phyloP scores from a whole-genome alignment of 1,140 invertebrate species.

The Drosophila lacteicornis region DNA sequence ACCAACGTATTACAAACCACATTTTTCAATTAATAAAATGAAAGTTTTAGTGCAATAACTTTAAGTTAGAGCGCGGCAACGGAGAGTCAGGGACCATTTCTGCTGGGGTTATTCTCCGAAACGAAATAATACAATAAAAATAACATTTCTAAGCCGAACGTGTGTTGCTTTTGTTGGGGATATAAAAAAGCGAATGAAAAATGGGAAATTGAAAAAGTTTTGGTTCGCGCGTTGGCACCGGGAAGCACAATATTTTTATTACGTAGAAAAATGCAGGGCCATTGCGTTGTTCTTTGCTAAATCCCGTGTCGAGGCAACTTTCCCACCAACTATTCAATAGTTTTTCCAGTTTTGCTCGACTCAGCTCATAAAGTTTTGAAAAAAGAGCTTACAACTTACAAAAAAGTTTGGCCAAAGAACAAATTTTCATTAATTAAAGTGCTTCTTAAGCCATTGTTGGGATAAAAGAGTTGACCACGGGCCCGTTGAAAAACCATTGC shows the following conservation, averaged over 20 bases:
- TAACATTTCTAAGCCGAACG: conserved; percentile 13
- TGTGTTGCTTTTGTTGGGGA: background rate
- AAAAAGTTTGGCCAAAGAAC: conserved; percentile 19
- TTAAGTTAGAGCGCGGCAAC: background rate
- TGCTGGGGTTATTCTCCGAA: no score
- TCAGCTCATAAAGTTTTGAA: conserved; percentile 22
- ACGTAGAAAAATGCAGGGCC: conserved; percentile 6
- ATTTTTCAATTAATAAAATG: conserved; percentile 6
- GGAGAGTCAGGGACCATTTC: background rate
- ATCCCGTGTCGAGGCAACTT: conserved; percentile 11
- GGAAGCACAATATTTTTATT: conserved; percentile 36
- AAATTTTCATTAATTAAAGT: conserved; percentile 45
- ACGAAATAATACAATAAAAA: conserved; percentile 11
- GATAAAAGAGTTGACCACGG: conserved; percentile 16
- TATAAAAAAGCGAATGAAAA: conserved; percentile 14
- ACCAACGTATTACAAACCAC: background rate
- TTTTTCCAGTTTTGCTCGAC: conserved; percentile 11
- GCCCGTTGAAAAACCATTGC: conserved; percentile 10
- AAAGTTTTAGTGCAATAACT: background rate
- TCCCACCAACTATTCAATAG: conserved; percentile 32
- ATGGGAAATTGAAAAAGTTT: conserved; percentile 45
- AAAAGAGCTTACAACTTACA: conserved; percentile 12
- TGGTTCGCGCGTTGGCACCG: conserved; percentile 1
- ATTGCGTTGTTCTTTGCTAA: conserved; percentile 4
- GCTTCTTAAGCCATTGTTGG: conserved; percentile 31